phyloP scores from a whole-genome alignment of 2,888 invertebrate genomes.

The Tinea trinotella region DNA sequence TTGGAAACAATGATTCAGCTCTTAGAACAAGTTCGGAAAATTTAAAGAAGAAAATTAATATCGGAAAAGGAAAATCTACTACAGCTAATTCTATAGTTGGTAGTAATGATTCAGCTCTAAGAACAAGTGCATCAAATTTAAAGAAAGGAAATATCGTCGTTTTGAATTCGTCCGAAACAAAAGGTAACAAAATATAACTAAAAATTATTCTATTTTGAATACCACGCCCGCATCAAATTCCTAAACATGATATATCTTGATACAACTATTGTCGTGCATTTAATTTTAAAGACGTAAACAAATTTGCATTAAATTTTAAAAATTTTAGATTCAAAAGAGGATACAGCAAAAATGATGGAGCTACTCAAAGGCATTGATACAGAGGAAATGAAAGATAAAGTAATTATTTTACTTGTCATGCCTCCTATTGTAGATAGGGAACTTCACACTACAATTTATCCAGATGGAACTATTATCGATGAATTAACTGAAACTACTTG shows the following conservation, averaged over 20 bases:
- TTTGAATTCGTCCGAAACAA: background rate
- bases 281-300: too few relatives aligned
- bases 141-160: background rate
- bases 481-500: constrained; percentile 29
- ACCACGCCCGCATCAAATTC: too few relatives aligned
- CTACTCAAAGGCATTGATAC: background rate
- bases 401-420: constrained; percentile 4
- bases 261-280: too few relatives aligned
- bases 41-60: background rate
- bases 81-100: background rate
- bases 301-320: too few relatives aligned
- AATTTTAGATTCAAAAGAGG: constrained; percentile 9
- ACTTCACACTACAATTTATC: constrained; percentile 32
- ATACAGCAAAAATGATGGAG: constrained; percentile 5
- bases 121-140: too few relatives aligned
- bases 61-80: too few relatives aligned
- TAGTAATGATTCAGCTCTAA: background rate
- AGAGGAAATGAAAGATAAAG: constrained; percentile 6
- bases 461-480: constrained; percentile 42
- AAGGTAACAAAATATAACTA: too few relatives aligned
- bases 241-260: too few relatives aligned
- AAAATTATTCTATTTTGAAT: too few relatives aligned
- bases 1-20: background rate
- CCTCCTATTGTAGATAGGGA: constrained; percentile 32
- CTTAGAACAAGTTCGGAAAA: too few relatives aligned